phyloP scores from a whole-genome alignment of 1,140 invertebrate genomes.

The Solenopsis fugax region DNA sequence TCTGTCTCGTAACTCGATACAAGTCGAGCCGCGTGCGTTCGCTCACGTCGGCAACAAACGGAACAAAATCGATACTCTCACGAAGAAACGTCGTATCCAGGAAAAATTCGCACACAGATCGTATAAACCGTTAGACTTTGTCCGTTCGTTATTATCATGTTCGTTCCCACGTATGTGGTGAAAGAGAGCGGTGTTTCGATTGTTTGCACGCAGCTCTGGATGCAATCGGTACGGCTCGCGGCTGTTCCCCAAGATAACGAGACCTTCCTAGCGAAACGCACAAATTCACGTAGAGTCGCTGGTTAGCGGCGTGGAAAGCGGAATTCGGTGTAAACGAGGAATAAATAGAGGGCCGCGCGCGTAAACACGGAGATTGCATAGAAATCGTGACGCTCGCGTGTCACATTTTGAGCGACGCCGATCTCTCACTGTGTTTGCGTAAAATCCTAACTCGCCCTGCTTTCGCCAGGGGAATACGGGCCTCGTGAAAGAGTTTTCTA shows the following conservation, averaged over 20 bases:
- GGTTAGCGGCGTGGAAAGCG: neutral
- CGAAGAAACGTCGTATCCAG: neutral
- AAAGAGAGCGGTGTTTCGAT: neutral
- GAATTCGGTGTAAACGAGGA: constrained; percentile 22
- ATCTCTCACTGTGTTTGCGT: constrained; percentile 45
- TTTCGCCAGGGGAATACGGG: neutral
- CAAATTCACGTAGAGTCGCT: neutral
- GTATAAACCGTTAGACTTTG: neutral
- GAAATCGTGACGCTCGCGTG: constrained; percentile 43
- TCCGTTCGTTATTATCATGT: neutral
- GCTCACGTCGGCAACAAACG: neutral
- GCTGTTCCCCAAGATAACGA: constrained; percentile 1
- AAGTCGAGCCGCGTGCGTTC: constrained; percentile 16
- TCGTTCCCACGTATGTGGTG: neutral
- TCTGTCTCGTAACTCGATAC: constrained; percentile 30
- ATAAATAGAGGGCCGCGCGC: constrained; percentile 56
- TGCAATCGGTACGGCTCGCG: neutral
- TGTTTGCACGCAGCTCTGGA: constrained; percentile 4
- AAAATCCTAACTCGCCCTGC: constrained; percentile 25
- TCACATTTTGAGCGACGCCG: constrained; percentile 37
- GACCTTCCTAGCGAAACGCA: constrained; percentile 6
- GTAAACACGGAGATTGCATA: constrained; percentile 36
- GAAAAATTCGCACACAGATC: neutral
- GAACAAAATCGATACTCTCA: neutral
- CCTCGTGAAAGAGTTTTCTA: neutral